A percentile compares a stretch with the other conserved stretches of the same genome.
Evolutionary conservation across 2,888 invertebrate genomes (phyloP).

Genomic region (Tinea semifulvella): DNA sequence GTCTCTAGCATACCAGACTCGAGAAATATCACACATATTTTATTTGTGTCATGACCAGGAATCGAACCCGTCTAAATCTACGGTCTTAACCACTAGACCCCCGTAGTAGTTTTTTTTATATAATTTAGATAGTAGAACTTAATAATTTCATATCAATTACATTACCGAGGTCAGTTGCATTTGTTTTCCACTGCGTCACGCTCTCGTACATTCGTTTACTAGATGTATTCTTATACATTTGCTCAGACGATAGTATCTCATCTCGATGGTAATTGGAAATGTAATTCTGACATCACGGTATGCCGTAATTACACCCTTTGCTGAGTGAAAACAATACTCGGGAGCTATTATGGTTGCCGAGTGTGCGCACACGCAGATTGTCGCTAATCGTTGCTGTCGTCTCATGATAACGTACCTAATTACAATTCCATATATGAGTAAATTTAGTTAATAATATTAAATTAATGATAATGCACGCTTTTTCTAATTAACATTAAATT

Average conservation of each 20-base stretch:
- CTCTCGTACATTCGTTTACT: slow-evolving; percentile 43
- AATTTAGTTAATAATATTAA: slow-evolving; percentile 8
- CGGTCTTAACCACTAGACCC: no score
- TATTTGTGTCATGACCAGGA: no score
- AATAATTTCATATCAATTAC: no score
- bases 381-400: slow-evolving; percentile 11
- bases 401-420: slow-evolving; percentile 6
- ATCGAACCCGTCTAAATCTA: no score
- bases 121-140: no score
- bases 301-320: slow-evolving; percentile 27
- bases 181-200: slow-evolving; percentile 26
- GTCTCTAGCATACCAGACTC: no score
- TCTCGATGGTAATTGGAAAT: slow-evolving; percentile 27
- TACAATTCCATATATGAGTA: slow-evolving; percentile 7
- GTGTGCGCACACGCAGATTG: slow-evolving; percentile 12
- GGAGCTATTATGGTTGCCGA: neutral
- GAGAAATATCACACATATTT: no score
- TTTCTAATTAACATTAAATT: slow-evolving; percentile 3
- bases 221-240: slow-evolving; percentile 16
- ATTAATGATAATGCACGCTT: slow-evolving; percentile 6
- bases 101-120: no score
- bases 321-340: slow-evolving; percentile 17
- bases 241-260: slow-evolving; percentile 21
- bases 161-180: slow-evolving; percentile 11
- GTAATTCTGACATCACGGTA: slow-evolving; percentile 35